phyloP scores from a whole-genome alignment of 2,113 vertebrate species.

The Murina feae region DNA sequence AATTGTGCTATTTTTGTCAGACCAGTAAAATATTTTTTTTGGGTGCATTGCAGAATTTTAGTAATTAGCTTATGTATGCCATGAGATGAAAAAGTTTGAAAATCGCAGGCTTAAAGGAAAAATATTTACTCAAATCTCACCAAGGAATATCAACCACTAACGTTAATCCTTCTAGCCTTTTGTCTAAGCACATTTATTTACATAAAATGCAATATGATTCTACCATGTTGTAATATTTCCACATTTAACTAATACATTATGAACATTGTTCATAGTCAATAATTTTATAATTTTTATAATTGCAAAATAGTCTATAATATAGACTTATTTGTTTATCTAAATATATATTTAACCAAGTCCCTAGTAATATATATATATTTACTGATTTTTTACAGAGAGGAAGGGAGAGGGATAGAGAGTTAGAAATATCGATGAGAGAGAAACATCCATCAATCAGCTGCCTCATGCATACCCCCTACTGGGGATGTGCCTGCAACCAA shows the following conservation, averaged over 20 bases:
- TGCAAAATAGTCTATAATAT: neutral
- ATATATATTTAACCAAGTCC: neutral
- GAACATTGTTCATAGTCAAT: neutral
- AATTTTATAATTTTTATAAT: neutral
- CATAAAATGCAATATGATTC: neutral
- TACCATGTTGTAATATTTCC: neutral
- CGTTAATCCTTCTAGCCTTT: neutral
- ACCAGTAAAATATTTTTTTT: neutral
- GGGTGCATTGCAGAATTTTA: neutral
- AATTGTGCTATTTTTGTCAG: neutral
- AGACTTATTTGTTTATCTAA: neutral
- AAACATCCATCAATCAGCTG: too few relatives aligned
- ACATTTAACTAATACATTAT: neutral
- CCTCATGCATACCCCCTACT: too few relatives aligned
- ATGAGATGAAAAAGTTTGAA: neutral
- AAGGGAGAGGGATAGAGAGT: too few relatives aligned
- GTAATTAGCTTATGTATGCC: neutral
- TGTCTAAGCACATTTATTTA: neutral
- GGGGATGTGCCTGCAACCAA: too few relatives aligned
- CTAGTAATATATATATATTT: too few relatives aligned
- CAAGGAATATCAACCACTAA: neutral
- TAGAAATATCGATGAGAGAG: too few relatives aligned
- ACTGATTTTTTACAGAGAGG: too few relatives aligned
- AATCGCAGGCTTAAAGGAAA: neutral
- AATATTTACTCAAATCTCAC: neutral